Percentiles rank a stretch among this genome's conserved stretches.
Conservation (phyloP, 2,888 invertebrate genomes). For the Strigamia maritima region DNA sequence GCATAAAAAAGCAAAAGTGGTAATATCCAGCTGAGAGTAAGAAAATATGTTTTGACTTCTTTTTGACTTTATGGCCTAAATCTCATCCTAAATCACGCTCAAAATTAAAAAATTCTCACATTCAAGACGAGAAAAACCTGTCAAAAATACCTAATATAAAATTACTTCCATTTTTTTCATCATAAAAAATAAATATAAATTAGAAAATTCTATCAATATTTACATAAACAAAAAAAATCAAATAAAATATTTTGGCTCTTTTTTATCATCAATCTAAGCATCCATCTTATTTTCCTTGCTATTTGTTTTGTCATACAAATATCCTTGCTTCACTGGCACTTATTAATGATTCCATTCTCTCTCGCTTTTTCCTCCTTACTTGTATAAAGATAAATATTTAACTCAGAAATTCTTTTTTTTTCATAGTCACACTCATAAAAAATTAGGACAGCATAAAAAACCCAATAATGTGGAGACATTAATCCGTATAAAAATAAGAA, state of each 20-base stretch:
- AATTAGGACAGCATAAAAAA: background rate
- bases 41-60: conserved; percentile 25
- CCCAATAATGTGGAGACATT: background rate
- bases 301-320: conserved; percentile 34
- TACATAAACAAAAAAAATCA: background rate
- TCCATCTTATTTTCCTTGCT: conserved; percentile 16
- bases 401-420: background rate
- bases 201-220: background rate
- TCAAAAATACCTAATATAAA: background rate
- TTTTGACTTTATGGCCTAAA: conserved; percentile 30
- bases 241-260: conserved; percentile 2
- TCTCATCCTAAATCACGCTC: background rate
- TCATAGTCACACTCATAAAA: background rate
- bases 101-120: conserved; percentile 12
- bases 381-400: conserved; percentile 9
- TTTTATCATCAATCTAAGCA: conserved; percentile 28
- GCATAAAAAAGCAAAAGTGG: conserved; percentile 5
- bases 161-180: background rate
- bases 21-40: conserved; percentile 24
- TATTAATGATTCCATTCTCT: conserved; percentile 28
- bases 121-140: too few species aligned
- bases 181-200: background rate
- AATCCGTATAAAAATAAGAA: background rate
- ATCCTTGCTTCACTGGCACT: conserved; percentile 31
- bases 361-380: background rate